Conservation (phyloP, 53 echinoderm and acorn worm genomes). For the Echinometra lucunter region DNA sequence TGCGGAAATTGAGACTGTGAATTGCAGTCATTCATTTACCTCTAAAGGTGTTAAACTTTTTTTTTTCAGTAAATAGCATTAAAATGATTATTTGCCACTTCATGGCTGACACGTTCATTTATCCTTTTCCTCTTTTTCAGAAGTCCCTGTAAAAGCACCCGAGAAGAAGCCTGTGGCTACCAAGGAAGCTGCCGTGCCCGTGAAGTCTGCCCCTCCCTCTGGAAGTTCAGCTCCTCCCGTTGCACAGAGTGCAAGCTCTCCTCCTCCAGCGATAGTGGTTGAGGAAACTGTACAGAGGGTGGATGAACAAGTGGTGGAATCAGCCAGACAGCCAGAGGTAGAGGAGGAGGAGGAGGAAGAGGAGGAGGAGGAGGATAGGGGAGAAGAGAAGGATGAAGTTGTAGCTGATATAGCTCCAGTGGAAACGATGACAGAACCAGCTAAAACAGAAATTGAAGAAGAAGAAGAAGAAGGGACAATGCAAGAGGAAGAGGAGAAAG, state of each 20-base stretch:
- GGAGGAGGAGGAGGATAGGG: constrained; percentile 12
- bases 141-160: constrained; percentile 30
- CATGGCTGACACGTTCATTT: too few relatives aligned
- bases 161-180: constrained; percentile 31
- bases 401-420: neutral
- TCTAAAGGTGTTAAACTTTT: too few relatives aligned
- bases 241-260: neutral
- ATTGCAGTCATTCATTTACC: too few relatives aligned
- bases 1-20: too few relatives aligned
- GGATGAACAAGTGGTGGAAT: constrained; percentile 70
- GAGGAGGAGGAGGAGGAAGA: constrained; percentile 60
- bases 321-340: constrained; percentile 18
- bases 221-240: constrained; percentile 6
- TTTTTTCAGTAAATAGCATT: too few relatives aligned
- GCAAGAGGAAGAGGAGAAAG: constrained; percentile 50
- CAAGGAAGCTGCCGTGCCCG: constrained; percentile 59
- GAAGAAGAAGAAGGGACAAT: neutral
- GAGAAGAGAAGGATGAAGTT: neutral
- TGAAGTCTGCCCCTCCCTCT: constrained; percentile 63
- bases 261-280: constrained; percentile 4
- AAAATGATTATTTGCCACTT: too few relatives aligned
- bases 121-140: neutral
- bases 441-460: constrained; percentile 39
- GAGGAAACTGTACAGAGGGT: constrained; percentile 58
- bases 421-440: constrained; percentile 26